Evolutionary conservation across 2,113 vertebrate species (phyloP).

Genomic region (Gymnobelideus leadbeateri): DNA sequence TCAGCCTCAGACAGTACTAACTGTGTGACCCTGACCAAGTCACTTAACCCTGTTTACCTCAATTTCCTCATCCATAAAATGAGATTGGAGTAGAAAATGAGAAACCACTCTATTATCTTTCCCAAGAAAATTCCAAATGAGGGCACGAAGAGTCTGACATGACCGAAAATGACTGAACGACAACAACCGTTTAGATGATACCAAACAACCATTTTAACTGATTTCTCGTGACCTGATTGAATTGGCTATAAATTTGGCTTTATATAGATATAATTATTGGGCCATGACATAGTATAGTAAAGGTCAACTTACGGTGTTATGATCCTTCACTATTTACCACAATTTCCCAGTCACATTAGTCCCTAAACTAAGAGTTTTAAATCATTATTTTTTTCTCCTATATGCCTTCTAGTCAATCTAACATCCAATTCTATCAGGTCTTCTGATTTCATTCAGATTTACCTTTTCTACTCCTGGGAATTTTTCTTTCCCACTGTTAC

Average conservation of each 20-base stretch:
- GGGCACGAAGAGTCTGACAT: background rate
- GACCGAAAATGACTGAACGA: background rate
- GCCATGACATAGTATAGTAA: background rate
- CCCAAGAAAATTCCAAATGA: background rate
- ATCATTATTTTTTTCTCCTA: background rate
- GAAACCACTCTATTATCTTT: background rate
- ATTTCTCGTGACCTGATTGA: background rate
- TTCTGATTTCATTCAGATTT: background rate
- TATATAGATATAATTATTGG: background rate
- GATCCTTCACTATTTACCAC: background rate
- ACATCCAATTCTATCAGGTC: background rate
- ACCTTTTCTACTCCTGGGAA: background rate
- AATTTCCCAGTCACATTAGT: background rate
- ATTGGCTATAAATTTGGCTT: background rate
- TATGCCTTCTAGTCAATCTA: background rate
- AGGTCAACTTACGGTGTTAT: background rate
- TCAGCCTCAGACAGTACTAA: background rate
- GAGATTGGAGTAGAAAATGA: background rate
- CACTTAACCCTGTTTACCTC: background rate
- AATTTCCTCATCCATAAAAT: background rate
- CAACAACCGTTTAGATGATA: background rate
- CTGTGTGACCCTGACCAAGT: background rate
- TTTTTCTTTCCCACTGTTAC: background rate
- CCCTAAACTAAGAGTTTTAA: background rate
- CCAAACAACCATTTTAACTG: background rate